Base-by-base conservation (phyloP, 2,888 invertebrate genomes). In the Vandiemenella viatica region DNA sequence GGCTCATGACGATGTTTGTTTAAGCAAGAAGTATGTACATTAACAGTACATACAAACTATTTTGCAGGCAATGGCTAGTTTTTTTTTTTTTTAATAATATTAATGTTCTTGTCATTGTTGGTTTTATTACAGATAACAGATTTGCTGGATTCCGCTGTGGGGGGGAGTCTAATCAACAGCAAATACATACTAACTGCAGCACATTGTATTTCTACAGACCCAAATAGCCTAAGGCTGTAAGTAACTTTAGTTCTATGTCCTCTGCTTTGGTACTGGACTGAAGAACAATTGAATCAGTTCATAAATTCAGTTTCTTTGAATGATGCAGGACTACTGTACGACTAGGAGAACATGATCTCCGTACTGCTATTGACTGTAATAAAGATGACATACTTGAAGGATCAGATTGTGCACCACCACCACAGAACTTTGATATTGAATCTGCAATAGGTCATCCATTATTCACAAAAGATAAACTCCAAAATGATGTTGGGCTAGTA, bases 401-500 rank as follows among this genome's bases (percentile, higher is more conserved):
- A 18, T 22, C 21, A 37, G 18, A 32, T 7, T 53, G 53, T 37
- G 40, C 45, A 5, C 37, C 37, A 3, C 23, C 46, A 1, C 43
- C 32, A 26, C 55, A 57, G 50, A 58, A 76, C 58, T 68, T 73
- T 51, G 58, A 60, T 19, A 68, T 79, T 4, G 72, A 71, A 42
- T 64, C 66, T 48, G 57, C 68, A 1, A 66, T 71, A 15, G 60
- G 66, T 3, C 80, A 80, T 62, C 70, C 72, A 0, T 64, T 67
- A 4, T 80, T 75, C 55, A 67, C 70, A 53, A 59, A 61, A 18
- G 62, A 63, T 0, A 67, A 64, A 41, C 67, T 72, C 50, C 67
- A 70, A 6, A 74, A 80, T 55, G 81, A 81, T 55, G 71, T 81
- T 43, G 80, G 73, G 1, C 59, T 81, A 4, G 23, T 53, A n/a